Conservation (phyloP, 2,888 invertebrate genomes). For the Venusia cambrica region DNA sequence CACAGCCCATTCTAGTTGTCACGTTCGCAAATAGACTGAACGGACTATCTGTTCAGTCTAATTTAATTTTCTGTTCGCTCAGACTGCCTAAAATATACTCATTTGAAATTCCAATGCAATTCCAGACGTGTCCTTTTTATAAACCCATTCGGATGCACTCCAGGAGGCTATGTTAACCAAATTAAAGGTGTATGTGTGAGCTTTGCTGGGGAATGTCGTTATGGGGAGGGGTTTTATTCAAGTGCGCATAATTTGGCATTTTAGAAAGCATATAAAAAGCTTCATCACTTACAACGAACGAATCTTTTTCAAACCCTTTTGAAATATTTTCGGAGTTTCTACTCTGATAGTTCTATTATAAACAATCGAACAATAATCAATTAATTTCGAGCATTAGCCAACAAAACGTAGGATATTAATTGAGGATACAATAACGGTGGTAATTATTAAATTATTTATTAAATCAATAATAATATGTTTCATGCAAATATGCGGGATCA, state of each 20-base stretch:
- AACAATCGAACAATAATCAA: too few relatives aligned
- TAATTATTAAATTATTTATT: too few relatives aligned
- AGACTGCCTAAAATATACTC: constrained; percentile 69
- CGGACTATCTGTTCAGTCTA: constrained; percentile 52
- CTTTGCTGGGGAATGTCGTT: constrained; percentile 12
- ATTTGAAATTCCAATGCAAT: constrained; percentile 74
- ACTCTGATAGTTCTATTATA: too few relatives aligned
- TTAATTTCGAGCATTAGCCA: too few relatives aligned
- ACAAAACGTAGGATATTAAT: too few relatives aligned
- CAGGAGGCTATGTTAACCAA: constrained; percentile 38
- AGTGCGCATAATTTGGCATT: constrained; percentile 6
- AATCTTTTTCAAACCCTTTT: too few relatives aligned
- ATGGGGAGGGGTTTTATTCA: constrained; percentile 11
- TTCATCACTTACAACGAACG: background rate
- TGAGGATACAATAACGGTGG: too few relatives aligned
- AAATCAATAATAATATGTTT: too few relatives aligned
- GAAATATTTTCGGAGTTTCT: too few relatives aligned
- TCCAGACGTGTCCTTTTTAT: constrained; percentile 62
- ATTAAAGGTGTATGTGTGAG: constrained; percentile 30
- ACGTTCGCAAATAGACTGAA: constrained; percentile 53
- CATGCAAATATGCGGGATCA: too few relatives aligned
- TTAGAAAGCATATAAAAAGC: background rate
- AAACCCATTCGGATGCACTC: constrained; percentile 64
- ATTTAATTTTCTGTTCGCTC: constrained; percentile 69
- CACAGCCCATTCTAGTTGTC: constrained; percentile 22